A percentile compares a stretch with the other conserved stretches of the same genome.
phyloP scores from a whole-genome alignment of 37 sponge, comb jelly and placozoan species.

The Theonella swinhoei region DNA sequence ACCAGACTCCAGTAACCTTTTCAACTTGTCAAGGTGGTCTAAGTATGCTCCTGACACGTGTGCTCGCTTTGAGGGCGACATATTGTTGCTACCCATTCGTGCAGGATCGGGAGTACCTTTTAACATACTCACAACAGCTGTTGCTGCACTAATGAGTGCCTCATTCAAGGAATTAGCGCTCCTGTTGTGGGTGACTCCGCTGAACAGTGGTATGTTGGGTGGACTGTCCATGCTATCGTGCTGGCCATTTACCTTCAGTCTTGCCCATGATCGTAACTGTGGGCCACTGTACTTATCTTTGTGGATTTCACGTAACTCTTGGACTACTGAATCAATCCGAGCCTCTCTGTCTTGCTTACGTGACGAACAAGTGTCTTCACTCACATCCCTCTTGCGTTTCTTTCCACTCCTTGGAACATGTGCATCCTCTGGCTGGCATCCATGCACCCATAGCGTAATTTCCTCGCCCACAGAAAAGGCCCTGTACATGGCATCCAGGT shows the following conservation, averaged over 20 bases:
- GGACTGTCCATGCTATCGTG: conserved; percentile 2
- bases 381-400: background rate
- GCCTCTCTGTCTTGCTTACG: background rate
- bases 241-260: background rate
- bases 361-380: background rate
- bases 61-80: background rate
- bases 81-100: background rate
- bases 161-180: background rate
- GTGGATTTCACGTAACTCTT: background rate
- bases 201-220: background rate
- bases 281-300: background rate
- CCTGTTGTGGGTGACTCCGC: background rate
- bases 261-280: conserved; percentile 12
- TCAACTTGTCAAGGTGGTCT: background rate
- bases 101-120: background rate
- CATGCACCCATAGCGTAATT: background rate
- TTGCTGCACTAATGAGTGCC: background rate
- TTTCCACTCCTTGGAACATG: background rate
- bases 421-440: background rate
- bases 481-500: conserved; percentile 22
- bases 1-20: background rate
- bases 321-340: background rate
- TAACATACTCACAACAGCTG: background rate
- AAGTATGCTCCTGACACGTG: background rate
- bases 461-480: too few relatives aligned